phyloP scores from a whole-genome alignment of 2,797 vertebrate species.

The Pipistrellus nathusii region DNA sequence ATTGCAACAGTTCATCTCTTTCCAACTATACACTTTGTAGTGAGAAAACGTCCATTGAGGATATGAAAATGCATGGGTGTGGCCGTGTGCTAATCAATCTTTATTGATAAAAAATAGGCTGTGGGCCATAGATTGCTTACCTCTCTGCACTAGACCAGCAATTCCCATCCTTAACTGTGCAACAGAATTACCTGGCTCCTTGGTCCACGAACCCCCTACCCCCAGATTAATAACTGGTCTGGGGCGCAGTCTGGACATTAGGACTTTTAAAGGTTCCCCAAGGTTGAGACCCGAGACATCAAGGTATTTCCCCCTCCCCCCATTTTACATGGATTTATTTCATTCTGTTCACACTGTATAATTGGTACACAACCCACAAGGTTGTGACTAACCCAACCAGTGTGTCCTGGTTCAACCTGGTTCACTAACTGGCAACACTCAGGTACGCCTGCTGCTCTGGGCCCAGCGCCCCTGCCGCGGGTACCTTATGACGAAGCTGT shows the following conservation, averaged over 20 bases:
- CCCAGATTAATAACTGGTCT: background rate
- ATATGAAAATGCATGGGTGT: background rate
- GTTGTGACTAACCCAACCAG: background rate
- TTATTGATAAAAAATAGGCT: background rate
- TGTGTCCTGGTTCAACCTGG: background rate
- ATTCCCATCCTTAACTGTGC: background rate
- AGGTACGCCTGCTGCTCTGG: background rate
- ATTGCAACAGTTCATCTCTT: background rate
- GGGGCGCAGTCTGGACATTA: background rate
- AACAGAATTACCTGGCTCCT: background rate
- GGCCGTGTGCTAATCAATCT: conserved; percentile 37
- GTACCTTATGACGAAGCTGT: conserved; percentile 97
- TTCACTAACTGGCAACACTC: background rate
- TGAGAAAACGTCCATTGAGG: background rate
- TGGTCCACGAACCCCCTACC: too few relatives aligned
- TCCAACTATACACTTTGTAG: background rate
- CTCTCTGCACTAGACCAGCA: background rate
- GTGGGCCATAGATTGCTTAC: background rate
- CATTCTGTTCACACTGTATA: background rate
- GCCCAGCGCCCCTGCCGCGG: fast-evolving
- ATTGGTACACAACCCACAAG: background rate
- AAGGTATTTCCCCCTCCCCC: too few relatives aligned
- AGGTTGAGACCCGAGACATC: background rate
- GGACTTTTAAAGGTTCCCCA: background rate
- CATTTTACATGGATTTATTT: background rate